Evolutionary conservation across 1,140 invertebrate genomes (phyloP).

Genomic region (Zelostemma sp.): DNA sequence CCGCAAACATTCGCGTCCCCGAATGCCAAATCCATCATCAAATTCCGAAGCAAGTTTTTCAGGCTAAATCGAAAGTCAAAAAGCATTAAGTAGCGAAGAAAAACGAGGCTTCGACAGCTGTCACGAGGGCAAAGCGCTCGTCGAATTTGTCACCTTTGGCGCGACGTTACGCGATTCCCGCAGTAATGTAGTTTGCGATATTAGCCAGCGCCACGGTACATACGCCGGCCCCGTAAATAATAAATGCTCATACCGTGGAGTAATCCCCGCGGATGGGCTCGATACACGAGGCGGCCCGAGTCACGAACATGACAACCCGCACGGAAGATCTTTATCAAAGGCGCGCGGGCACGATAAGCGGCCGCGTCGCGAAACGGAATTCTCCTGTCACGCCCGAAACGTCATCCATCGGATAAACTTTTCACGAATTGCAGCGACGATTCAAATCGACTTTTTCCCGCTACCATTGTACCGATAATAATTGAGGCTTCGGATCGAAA

Average conservation of each 20-base stretch:
- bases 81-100: no score
- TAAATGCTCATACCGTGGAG: conserved; percentile 13
- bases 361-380: not conserved
- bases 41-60: no score
- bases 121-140: not conserved
- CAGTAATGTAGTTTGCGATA: conserved; percentile 12
- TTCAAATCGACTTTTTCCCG: not conserved
- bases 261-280: conserved; percentile 17
- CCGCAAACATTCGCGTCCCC: no score
- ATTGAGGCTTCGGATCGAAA: no score
- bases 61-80: no score
- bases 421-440: not conserved
- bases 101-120: not conserved
- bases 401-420: not conserved
- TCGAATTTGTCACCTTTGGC: conserved; percentile 1
- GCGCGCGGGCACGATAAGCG: not conserved
- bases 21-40: no score
- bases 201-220: not conserved
- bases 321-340: conserved; percentile 6
- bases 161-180: conserved; percentile 5
- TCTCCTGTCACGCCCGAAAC: not conserved
- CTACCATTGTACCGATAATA: not conserved
- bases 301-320: conserved; percentile 14
- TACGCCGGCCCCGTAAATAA: conserved; percentile 9
- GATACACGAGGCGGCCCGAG: conserved; percentile 6